Conservation (phyloP, 1,140 invertebrate species). For the Pomacea maculata region DNA sequence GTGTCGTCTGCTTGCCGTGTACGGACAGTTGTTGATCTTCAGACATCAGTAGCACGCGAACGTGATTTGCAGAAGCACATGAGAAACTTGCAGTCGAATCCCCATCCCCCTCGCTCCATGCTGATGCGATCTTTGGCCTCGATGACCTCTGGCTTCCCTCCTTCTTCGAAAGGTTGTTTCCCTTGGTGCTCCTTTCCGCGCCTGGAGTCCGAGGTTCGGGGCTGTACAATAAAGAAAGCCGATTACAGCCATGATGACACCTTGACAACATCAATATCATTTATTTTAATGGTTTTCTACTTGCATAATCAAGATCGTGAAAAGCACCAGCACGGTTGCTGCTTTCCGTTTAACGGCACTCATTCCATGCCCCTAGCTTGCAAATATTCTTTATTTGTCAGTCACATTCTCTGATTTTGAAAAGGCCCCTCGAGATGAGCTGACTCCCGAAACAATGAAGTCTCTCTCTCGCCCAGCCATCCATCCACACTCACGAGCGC, state of each 20-base stretch:
- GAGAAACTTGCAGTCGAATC: conserved; percentile 71
- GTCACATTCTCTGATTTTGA: too few species aligned
- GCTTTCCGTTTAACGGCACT: too few species aligned
- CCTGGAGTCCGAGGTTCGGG: not conserved
- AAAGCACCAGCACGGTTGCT: too few species aligned
- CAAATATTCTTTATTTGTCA: too few species aligned
- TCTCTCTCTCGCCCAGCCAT: too few species aligned
- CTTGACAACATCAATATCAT: not conserved
- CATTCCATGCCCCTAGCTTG: too few species aligned
- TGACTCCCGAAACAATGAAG: too few species aligned
- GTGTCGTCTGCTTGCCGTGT: conserved; percentile 6
- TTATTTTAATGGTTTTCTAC: not conserved
- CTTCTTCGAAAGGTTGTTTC: conserved; percentile 69
- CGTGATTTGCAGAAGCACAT: conserved; percentile 57
- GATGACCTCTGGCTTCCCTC: conserved; percentile 68
- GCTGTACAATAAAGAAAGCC: conserved; percentile 9
- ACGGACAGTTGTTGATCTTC: not conserved
- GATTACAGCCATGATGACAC: not conserved
- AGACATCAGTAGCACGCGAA: conserved; percentile 48
- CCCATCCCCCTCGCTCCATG: conserved; percentile 70
- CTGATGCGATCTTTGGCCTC: conserved; percentile 67
- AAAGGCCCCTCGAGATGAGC: too few species aligned
- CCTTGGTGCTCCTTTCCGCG: conserved; percentile 53
- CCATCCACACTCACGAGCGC: too few species aligned
- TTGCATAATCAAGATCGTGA: too few species aligned